Conservation (phyloP, 92 coral and sea anemone species). For the Plumapathes pennacea region DNA sequence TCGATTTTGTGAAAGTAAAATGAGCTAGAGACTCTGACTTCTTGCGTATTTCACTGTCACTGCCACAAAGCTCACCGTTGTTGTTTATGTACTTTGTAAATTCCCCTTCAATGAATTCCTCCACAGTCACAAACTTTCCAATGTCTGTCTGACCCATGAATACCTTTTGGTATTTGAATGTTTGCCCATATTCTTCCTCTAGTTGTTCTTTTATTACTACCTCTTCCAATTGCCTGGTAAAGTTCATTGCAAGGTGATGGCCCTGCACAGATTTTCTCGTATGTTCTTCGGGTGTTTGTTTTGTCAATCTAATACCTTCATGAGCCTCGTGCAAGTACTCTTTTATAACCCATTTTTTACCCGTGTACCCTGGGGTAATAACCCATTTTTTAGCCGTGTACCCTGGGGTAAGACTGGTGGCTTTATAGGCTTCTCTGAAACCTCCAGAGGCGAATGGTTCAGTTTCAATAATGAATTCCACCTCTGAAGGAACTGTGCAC, state of each 20-base stretch:
- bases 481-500: conserved; percentile 45
- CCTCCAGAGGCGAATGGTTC: conserved; percentile 59
- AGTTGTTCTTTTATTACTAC: conserved; percentile 26
- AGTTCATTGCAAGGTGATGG: conserved; percentile 55
- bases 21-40: conserved; percentile 58
- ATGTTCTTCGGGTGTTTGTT: conserved; percentile 41
- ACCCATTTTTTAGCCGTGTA: too few relatives aligned
- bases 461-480: conserved; percentile 41
- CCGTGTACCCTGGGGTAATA: conserved; percentile 45
- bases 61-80: conserved; percentile 60
- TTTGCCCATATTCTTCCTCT: conserved; percentile 23
- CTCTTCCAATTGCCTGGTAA: conserved; percentile 56
- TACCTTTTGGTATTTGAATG: conserved; percentile 39
- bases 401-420: too few relatives aligned
- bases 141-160: conserved; percentile 48
- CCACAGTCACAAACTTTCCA: conserved; percentile 42
- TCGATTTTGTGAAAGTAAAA: conserved; percentile 45
- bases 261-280: conserved; percentile 53
- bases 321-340: conserved; percentile 29
- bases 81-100: conserved; percentile 52
- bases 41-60: conserved; percentile 28
- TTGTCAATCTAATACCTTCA: conserved; percentile 2
- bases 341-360: conserved; percentile 59
- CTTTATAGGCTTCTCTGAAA: conserved; percentile 61
- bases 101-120: conserved; percentile 44